Evolutionary conservation across 2,888 invertebrate genomes (phyloP), one percentile per base, ranked within the genome.

Genomic region (Sinhomidia bicolor): DNA sequence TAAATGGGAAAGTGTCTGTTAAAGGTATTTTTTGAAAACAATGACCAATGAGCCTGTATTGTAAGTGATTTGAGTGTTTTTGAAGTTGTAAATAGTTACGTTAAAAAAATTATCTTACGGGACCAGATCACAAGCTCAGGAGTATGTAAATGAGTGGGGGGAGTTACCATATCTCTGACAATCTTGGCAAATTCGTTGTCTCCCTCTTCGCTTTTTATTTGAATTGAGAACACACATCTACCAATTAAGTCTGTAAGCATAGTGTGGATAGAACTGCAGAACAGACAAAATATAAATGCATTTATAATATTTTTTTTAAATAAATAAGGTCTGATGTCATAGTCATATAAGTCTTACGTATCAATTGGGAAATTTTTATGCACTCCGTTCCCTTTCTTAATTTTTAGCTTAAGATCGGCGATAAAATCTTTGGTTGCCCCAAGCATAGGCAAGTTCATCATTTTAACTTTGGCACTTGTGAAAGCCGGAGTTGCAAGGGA

Each of bases 181-280:
- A 90, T 60, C 71, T 88, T 78, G 1, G 54, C 79, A 74, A 89
- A 89, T 6, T 76, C 65, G 20, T 90, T 90, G n/a, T 86, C 23
- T 0, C 20, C 54, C 44, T 83, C 79, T 9, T 12, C 5, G 1
- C 36, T 6, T 9, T 54, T 83, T n/a, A 91, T 85, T 26, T 71
- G 29, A 3, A 91, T 83, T n/a, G 87, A 89, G 65, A 91, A 90
- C 7, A 81, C 76, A 6, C 85, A 85, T 41, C 87, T 23, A 0
- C 65, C 1, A 14, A 91, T 85, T 51, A 91, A 17, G 47, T 91
- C 91, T 0, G 91, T 91, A 0, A 90, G 47, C 90, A 91, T 90
- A 7, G 84, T 82, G 32, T 78, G 89, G 6, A 89, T 60, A 0
- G 78, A 80, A 6, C 84, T 90, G 10, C 7, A 36, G 7, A 36